These are phyloP conservation scores for Keiferia lycopersicella DNA, from an alignment of 2,888 invertebrate species.

Conservation along the genomic window DNA sequence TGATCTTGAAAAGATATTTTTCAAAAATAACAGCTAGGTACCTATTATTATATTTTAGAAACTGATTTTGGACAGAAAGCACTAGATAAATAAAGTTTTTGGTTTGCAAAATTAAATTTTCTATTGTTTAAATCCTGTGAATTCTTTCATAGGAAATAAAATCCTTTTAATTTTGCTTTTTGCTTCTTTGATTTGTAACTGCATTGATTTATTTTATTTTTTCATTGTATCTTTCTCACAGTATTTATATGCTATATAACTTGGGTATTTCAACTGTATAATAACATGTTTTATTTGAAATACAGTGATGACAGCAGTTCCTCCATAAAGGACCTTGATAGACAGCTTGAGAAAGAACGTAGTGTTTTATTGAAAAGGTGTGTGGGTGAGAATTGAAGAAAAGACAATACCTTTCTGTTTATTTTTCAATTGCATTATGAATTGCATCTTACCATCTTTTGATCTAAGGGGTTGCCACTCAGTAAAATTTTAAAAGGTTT, in stretches of 20 bases:
- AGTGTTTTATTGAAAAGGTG: conserved; percentile 41
- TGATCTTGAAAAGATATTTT: too few species aligned
- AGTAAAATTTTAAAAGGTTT: neutral
- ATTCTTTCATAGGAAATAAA: too few species aligned
- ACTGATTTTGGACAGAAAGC: neutral
- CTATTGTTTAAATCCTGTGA: neutral
- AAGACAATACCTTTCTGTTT: conserved; percentile 26
- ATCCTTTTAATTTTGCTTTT: neutral
- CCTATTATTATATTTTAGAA: neutral
- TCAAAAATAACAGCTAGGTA: too few species aligned
- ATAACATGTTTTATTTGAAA: conserved; percentile 37
- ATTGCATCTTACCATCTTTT: conserved; percentile 24
- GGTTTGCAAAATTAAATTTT: neutral
- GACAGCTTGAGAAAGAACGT: conserved; percentile 38
- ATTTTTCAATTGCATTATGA: conserved; percentile 23
- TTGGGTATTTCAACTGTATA: conserved; percentile 1
- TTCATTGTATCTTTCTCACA: neutral
- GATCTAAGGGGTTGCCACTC: neutral
- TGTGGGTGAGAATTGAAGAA: conserved; percentile 34
- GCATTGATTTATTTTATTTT: neutral
- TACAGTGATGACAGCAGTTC: conserved; percentile 42
- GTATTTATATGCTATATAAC: neutral
- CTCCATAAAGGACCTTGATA: conserved; percentile 38
- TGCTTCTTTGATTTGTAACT: neutral
- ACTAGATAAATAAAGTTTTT: conserved; percentile 9